Conservation (phyloP, 2,888 invertebrate species). For the Biston betularia region DNA sequence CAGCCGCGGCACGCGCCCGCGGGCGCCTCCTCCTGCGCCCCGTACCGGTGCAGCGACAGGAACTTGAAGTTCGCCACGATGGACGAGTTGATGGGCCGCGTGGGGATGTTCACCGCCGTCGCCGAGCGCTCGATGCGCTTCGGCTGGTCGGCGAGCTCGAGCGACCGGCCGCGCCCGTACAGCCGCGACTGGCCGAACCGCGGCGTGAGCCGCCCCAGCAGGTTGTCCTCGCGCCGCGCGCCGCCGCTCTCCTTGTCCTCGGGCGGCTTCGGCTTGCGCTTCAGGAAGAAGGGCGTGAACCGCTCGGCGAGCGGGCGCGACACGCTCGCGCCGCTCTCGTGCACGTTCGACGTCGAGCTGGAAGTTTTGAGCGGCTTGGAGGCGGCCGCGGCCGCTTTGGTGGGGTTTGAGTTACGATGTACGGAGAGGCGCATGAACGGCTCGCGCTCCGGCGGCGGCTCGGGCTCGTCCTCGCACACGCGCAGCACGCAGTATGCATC, state of each 20-base stretch:
- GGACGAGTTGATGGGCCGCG: constrained; percentile 74
- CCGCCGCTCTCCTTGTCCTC: constrained; percentile 56
- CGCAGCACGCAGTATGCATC: constrained; percentile 76
- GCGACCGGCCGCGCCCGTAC: constrained; percentile 76
- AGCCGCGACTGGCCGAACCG: constrained; percentile 79
- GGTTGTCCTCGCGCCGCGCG: constrained; percentile 72
- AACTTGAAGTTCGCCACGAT: constrained; percentile 77
- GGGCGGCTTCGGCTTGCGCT: constrained; percentile 73
- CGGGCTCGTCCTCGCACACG: constrained; percentile 74
- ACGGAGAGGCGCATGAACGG: constrained; percentile 75
- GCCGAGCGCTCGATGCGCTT: constrained; percentile 78
- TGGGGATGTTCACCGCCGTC: constrained; percentile 72
- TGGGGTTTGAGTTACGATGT: constrained; percentile 81
- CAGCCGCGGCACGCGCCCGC: constrained; percentile 63
- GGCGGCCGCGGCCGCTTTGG: constrained; percentile 64
- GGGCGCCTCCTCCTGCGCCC: constrained; percentile 64
- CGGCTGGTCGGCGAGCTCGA: constrained; percentile 67
- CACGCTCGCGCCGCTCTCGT: constrained; percentile 67
- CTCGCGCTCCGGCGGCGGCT: constrained; percentile 54
- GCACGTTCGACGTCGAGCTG: constrained; percentile 79
- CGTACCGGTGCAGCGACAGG: constrained; percentile 79
- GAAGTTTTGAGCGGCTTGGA: constrained; percentile 72
- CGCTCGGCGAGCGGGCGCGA: constrained; percentile 76
- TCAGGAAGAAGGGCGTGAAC: constrained; percentile 79
- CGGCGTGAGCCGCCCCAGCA: constrained; percentile 77